These are phyloP conservation scores for Lepisosteus osseus DNA, from an alignment of 2,113 vertebrate species.

Conservation along the genomic window DNA sequence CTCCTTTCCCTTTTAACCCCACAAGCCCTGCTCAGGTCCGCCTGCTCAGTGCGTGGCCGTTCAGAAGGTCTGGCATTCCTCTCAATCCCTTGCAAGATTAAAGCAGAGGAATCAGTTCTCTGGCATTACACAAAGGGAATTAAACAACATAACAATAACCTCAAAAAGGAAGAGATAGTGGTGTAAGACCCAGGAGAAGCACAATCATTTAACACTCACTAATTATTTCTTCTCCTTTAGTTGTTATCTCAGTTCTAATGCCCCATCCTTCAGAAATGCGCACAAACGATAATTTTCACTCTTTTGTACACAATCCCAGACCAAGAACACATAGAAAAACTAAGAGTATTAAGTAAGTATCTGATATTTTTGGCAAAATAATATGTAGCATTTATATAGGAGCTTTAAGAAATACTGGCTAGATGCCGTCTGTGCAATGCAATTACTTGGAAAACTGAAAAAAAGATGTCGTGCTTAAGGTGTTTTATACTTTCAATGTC, in stretches of 20 bases:
- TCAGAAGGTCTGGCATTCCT: not conserved
- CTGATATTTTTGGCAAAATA: slow-evolving; percentile 11
- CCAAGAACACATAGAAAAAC: not conserved
- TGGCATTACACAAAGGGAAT: not conserved
- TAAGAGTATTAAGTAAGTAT: not conserved
- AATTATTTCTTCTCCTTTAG: not conserved
- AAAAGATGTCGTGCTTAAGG: not conserved
- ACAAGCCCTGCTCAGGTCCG: not conserved
- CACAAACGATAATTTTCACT: not conserved
- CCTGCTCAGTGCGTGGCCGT: not conserved
- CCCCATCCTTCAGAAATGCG: slow-evolving; percentile 13
- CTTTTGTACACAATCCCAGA: not conserved
- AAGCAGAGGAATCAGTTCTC: not conserved
- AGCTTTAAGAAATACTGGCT: slow-evolving; percentile 1
- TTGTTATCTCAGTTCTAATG: slow-evolving; percentile 19
- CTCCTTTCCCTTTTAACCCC: too few species aligned
- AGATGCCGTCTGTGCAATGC: not conserved
- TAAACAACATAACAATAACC: too few species aligned
- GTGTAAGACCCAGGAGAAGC: slow-evolving; percentile 27
- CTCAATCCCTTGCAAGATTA: not conserved
- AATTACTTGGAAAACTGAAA: not conserved
- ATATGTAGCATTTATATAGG: slow-evolving; percentile 11
- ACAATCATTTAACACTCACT: slow-evolving; percentile 2
- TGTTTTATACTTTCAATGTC: slow-evolving; percentile 2
- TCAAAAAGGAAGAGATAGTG: slow-evolving; percentile 14